Percentiles rank a stretch among this genome's conserved stretches.
These are phyloP conservation scores for Epistrophella euchroma DNA, from an alignment of 2,888 invertebrate species.

Conservation along the genomic window DNA sequence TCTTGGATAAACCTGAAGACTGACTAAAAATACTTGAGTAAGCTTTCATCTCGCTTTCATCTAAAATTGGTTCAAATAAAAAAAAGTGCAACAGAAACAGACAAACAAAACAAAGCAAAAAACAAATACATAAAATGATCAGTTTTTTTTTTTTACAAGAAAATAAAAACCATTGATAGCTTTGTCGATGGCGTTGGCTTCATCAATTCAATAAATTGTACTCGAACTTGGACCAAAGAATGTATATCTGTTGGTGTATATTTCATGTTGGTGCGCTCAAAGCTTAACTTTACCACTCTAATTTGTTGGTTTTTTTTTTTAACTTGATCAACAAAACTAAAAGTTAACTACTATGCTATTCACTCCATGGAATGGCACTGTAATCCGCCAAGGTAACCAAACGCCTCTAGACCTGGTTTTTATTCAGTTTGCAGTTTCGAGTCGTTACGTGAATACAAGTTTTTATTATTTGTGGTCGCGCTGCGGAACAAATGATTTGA, in stretches of 20 bases:
- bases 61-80: conserved; percentile 38
- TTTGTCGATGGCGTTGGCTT: conserved; percentile 29
- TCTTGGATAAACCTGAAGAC: background rate
- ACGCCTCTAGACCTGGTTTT: conserved; percentile 68
- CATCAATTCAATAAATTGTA: conserved; percentile 13
- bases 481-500: conserved; percentile 33
- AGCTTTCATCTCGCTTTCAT: conserved; percentile 69
- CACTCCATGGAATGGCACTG: conserved; percentile 53
- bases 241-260: background rate
- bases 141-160: background rate
- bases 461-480: conserved; percentile 37
- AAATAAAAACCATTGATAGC: conserved; percentile 25
- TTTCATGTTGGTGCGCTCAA: conserved; percentile 23
- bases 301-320: conserved; percentile 55
- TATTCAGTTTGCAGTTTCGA: conserved; percentile 69
- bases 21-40: background rate
- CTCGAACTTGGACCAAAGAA: background rate
- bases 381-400: conserved; percentile 69
- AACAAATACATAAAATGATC: background rate
- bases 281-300: conserved; percentile 49
- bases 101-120: conserved; percentile 16
- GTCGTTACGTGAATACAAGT: conserved; percentile 63
- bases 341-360: conserved; percentile 49
- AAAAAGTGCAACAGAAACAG: conserved; percentile 39
- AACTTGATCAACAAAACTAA: conserved; percentile 46